Evolutionary conservation across 2,888 invertebrate species (phyloP), one percentile per base, ranked within the genome.

Genomic region (Thalpophila matura): DNA sequence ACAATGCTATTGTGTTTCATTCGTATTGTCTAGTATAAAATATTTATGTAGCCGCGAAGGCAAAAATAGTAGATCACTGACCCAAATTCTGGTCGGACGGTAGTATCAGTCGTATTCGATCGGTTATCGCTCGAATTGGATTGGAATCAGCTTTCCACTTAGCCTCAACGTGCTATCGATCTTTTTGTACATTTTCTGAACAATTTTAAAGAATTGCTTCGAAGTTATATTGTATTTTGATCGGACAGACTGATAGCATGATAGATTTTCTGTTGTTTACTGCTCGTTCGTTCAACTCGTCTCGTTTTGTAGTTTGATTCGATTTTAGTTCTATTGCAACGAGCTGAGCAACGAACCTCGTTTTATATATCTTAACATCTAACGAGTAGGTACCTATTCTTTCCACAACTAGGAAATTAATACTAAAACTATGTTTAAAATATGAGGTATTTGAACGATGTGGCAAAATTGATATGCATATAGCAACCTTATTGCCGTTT

Each of bases 61-160:
- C 58, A 62, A 68, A 73, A 79, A 74, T 78, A 72, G 66, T 42
- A 60, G 68, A 75, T 74, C 74, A 67, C 49, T 76, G 80, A 72
- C 74, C 82, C 56, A 69, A 54, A 80, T 82, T 49, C 47, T 54
- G 33, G 22, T 40, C 12, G 37, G 37, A 46, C 57, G 9, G 20
- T 57, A 27, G 29, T 59, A 65, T 65, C 73, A 56, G 47, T 49
- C 35, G 46, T 3, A 38, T 60, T 53, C 49, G 69, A 73, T 73
- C 65, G 59, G 31, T 56, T 67, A 71, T 74, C 76, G 76, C 47
- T 33, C 35, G 59, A 54, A 59, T 62, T 43, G 62, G 59, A 69
- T 69, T 59, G 62, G 57, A 70, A 63, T 67, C 63, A 63, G 62
- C 55, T 73, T 60, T 69, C 73, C 57, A 64, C 69, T 78, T 73